phyloP scores from a whole-genome alignment of 2,888 invertebrate species.

The Hoplodrina ambigua region DNA sequence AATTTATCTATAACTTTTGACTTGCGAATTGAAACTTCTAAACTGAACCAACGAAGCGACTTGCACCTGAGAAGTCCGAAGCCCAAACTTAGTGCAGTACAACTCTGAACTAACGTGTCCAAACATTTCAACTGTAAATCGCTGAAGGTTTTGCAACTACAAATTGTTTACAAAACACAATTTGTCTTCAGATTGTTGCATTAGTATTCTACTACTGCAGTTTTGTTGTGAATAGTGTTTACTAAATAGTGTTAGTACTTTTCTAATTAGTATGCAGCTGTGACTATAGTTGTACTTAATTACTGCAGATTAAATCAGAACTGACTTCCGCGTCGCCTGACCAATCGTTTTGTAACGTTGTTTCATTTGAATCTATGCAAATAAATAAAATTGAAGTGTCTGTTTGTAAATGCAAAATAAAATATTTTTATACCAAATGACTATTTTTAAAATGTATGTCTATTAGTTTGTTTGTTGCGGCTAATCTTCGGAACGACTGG shows the following conservation, averaged over 20 bases:
- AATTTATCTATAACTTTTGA: constrained; percentile 25
- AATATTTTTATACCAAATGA: too few species aligned
- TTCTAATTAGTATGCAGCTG: constrained; percentile 18
- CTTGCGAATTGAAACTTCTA: constrained; percentile 10
- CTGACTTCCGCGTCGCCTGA: neutral
- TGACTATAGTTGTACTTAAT: neutral
- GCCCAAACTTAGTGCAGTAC: constrained; percentile 1
- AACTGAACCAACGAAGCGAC: constrained; percentile 8
- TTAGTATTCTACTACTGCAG: constrained; percentile 35
- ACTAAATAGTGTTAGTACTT: neutral
- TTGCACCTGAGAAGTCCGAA: constrained; percentile 3
- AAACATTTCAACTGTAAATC: constrained; percentile 20
- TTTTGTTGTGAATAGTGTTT: constrained; percentile 17
- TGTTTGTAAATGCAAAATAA: too few species aligned
- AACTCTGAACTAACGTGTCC: constrained; percentile 1
- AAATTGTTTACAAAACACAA: constrained; percentile 25
- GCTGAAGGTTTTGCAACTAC: constrained; percentile 18
- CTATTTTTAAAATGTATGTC: too few species aligned
- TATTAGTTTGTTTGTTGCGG: too few species aligned
- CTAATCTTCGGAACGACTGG: too few species aligned
- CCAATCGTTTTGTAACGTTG: neutral
- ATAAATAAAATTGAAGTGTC: too few species aligned
- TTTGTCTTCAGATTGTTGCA: constrained; percentile 16
- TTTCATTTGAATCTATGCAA: neutral
- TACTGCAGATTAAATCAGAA: constrained; percentile 20